Evolutionary conservation across 2,113 vertebrate species (phyloP), one percentile per base, ranked within the genome.

Genomic region (Eleginops maclovinus): DNA sequence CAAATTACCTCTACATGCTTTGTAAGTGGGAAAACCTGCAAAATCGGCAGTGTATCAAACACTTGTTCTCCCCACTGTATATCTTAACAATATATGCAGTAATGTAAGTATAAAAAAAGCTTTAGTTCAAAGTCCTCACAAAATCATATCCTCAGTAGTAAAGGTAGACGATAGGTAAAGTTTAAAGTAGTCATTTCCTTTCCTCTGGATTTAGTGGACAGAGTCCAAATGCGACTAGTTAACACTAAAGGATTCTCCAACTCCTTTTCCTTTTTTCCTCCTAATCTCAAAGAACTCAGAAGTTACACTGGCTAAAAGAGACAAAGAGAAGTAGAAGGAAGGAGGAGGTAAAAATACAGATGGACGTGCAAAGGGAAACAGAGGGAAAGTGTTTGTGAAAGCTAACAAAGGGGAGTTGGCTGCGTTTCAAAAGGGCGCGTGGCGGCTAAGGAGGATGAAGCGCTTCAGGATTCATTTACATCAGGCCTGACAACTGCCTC

Each of bases 401-500:
- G 89, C 83, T 89, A 92, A 93, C 93, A 94, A 94, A 91, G 85
- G 80, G 83, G 82, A 88, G 71, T 86, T 88, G 84, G 88, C 82
- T 82, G 81, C 74, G 79, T 93, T 94, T 95, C 90, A 94, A 93
- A 93, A 92, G 90, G 81, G 75, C 82, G 82, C 79, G 84, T 86
- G 87, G 90, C 77, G 16, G 87, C 93, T 92, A 91, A 94, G 89
- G 90, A 92, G 93, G 92, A 94, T 93, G 93, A 95, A 93, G 91
- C 75, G 83, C 90, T 94, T 95, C 94, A 94, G 91, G 92, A 93
- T 94, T 94, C 89, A 95, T 95, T 95, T 95, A 95, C 94, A 95
- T 95, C 94, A 95, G 91, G 59, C 91, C 92, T 94, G 94, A 95
- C 94, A 94, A 93, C 81, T 70, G 87, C 92, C 91, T 95, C 92